These are phyloP conservation scores for Vicugna pacos DNA, from an alignment of 2,113 vertebrate species.

Conservation along the genomic window DNA sequence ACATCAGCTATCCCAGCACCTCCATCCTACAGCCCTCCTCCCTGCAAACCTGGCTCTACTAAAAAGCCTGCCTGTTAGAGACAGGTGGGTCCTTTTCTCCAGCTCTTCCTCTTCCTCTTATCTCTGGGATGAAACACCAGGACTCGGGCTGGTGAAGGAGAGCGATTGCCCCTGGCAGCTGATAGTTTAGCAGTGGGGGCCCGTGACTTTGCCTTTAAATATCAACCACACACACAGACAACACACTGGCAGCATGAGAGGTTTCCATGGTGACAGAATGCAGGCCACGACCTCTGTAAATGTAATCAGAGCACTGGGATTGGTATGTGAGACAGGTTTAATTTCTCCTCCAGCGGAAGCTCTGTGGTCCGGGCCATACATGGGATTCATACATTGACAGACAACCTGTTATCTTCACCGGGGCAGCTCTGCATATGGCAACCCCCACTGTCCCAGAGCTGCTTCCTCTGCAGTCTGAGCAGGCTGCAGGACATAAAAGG, in stretches of 20 bases:
- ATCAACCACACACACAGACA: slow-evolving; percentile 85
- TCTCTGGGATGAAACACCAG: slow-evolving; percentile 53
- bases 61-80: slow-evolving; percentile 17
- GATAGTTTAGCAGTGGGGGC: slow-evolving; percentile 56
- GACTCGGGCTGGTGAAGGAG: slow-evolving; percentile 34
- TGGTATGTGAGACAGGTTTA: slow-evolving; percentile 88
- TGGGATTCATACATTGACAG: slow-evolving; percentile 82
- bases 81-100: slow-evolving; percentile 21
- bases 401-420: slow-evolving; percentile 86
- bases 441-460: slow-evolving; percentile 56
- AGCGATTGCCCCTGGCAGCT: slow-evolving; percentile 68
- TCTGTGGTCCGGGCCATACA: slow-evolving; percentile 85
- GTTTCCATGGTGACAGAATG: slow-evolving; percentile 90
- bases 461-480: slow-evolving; percentile 68
- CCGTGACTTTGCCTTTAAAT: slow-evolving; percentile 86
- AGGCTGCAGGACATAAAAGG: slow-evolving; percentile 50
- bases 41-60: background rate
- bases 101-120: background rate
- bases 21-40: background rate
- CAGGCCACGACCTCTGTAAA: slow-evolving; percentile 89
- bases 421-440: slow-evolving; percentile 73
- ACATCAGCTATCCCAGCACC: background rate
- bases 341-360: slow-evolving; percentile 86
- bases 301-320: slow-evolving; percentile 89
- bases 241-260: slow-evolving; percentile 85